Base-by-base conservation (phyloP, 2,888 invertebrate species). In the Drosophila melanocephala region DNA sequence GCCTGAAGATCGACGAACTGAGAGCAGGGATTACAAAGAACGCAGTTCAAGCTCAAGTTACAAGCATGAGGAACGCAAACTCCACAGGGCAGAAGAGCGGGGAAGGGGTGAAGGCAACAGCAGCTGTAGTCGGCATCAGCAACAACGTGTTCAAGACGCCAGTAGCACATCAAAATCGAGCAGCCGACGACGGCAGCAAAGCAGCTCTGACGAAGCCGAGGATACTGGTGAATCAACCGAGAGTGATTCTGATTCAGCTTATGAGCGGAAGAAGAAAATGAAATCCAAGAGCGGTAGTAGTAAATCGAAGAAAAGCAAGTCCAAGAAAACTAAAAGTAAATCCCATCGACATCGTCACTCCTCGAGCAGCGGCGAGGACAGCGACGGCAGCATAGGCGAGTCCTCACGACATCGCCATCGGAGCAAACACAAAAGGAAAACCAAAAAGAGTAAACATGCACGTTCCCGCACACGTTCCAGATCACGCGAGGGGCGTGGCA, bases 361-460 rank as follows among this genome's bases (percentile, higher is more conserved):
- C 2, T 50, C 67, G 5, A 69, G 56, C 10, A 47, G 53, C 10
- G 50, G 30, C 14, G 77, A 62, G 1, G 53, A 67, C 16, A 62
- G 61, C 28, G 66, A 72, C 1, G 67, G 71, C 22, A 78, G 83
- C 33, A 47, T 44, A 14, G 62, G 81, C 30, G 50, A 75, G 7
- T 59, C 74, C 1, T 42, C 63, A 3, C 67, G 73, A 7, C 83
- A 87, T 4, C 87, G 89, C 0, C 89, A 91, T 7, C 71, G 73
- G 16, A 84, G 69, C 55, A 91, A 85, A 14, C 90, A 92, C 58
- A 93, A 93, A 72, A 93, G 92, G 76, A 93, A 93, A 75, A 92
- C 92, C 2, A 93, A 93, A 67, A 93, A 92, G 66, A 93, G 93
- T 70, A 93, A 93, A 75, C 91, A 91, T 44, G 89, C 90, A 37